Evolutionary conservation across 2,797 vertebrate species (phyloP), one percentile per base, ranked within the genome.

Genomic region (Enteromius viviparus): DNA sequence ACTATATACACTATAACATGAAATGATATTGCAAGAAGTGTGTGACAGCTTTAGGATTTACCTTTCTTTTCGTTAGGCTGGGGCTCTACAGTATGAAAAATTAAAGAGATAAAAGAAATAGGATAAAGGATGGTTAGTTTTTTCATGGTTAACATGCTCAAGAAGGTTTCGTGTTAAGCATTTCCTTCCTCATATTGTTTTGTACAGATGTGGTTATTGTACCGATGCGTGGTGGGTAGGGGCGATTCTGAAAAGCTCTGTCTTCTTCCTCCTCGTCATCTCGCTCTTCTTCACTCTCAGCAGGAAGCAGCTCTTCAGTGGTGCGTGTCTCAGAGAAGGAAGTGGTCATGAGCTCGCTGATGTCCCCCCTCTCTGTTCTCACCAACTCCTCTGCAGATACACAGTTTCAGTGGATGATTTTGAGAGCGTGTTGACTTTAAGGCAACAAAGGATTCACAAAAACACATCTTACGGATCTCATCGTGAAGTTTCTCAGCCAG

Each of bases 321-420:
- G 94, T 95, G 75, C 90, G 94, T 0, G 95, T 96, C 89, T 96
- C 95, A 0, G 95, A 96, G 91, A 96, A 96, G 82, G 95, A 96
- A 8, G 95, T 96, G 88, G 95, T 94, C 92, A 94, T 91, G 83
- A 91, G 93, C 89, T 95, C 94, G 15, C 94, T 94, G 90, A 94
- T 94, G 87, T 96, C 95, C 42, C 92, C 92, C 82, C 93, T 90
- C 80, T 95, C 94, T 10, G 93, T 93, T 87, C 92, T 93, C 66
- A 96, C 91, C 66, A 96, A 89, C 85, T 95, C 93, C 84, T 95
- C 93, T 94, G 26, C 60, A 84, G 17, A 76, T 1, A 74, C 1
- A 77, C 3, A 53, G 17, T 70, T 12, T 21, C 6, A 49, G 1
- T 29, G 42, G 32, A 34, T 14, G 29, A 29, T 19, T 58, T 26